Conservation (phyloP, 2,113 vertebrate genomes). For the Murina feae region DNA sequence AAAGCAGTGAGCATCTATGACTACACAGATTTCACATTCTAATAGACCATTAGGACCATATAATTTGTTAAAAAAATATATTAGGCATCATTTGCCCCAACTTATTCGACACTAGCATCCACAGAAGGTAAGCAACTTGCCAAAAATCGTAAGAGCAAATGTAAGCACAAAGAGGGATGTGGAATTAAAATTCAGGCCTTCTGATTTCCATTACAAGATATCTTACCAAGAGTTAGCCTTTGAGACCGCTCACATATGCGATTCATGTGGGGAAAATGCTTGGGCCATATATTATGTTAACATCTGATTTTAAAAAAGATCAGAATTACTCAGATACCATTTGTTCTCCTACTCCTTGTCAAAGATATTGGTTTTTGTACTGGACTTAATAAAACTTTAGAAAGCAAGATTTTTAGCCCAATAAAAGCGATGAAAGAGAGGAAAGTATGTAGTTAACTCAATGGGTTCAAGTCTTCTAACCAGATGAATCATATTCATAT, state of each 20-base stretch:
- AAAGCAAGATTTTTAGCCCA: background rate
- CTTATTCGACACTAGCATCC: background rate
- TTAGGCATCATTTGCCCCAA: background rate
- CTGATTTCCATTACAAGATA: background rate
- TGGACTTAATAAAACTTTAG: background rate
- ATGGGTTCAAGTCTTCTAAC: background rate
- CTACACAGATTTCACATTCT: background rate
- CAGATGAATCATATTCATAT: slow-evolving; percentile 2
- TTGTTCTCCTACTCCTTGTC: background rate
- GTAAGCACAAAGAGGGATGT: background rate
- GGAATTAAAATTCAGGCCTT: background rate
- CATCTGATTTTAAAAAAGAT: background rate
- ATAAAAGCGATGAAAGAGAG: background rate
- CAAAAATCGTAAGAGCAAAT: slow-evolving; percentile 22
- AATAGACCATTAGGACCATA: background rate
- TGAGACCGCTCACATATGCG: background rate
- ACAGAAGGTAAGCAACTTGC: background rate
- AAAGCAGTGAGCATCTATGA: background rate
- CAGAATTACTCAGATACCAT: slow-evolving; percentile 12
- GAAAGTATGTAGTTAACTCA: background rate
- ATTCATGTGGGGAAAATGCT: background rate
- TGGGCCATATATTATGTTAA: background rate
- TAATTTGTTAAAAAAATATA: background rate
- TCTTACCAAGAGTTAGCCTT: slow-evolving; percentile 2
- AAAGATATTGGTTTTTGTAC: background rate